Evolutionary conservation across 2,888 invertebrate genomes (phyloP).

Genomic region (Drosophila ezoana): DNA sequence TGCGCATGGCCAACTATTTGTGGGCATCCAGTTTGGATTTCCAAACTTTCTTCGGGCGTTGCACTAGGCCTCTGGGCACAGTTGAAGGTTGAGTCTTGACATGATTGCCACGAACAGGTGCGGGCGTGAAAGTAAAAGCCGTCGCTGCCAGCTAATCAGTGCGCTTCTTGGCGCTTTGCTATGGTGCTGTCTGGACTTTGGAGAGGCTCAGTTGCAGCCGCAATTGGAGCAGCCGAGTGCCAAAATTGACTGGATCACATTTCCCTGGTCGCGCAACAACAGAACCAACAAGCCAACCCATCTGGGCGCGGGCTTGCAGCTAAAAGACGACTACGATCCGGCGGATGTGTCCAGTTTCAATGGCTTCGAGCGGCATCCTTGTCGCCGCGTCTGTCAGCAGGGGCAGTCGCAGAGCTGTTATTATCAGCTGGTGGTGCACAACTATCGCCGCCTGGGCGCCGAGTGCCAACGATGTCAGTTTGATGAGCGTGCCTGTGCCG

Average conservation of each 20-base stretch:
- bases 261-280: slow-evolving; percentile 51
- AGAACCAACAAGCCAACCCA: slow-evolving; percentile 44
- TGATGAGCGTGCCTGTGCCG: slow-evolving; percentile 73
- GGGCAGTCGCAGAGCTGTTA: slow-evolving; percentile 78
- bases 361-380: slow-evolving; percentile 78
- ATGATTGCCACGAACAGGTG: slow-evolving; percentile 41
- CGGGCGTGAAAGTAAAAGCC: slow-evolving; percentile 59
- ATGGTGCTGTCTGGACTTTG: slow-evolving; percentile 5
- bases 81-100: slow-evolving; percentile 46
- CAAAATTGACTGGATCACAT: slow-evolving; percentile 54
- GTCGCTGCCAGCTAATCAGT: slow-evolving; percentile 6
- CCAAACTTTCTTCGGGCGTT: slow-evolving; percentile 68
- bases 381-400: slow-evolving; percentile 78
- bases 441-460: slow-evolving; percentile 79
- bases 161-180: slow-evolving; percentile 5
- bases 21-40: slow-evolving; percentile 34
- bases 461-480: slow-evolving; percentile 78
- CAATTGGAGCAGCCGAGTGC: not conserved
- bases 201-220: not conserved
- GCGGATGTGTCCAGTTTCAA: slow-evolving; percentile 58
- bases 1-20: slow-evolving; percentile 46
- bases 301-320: slow-evolving; percentile 3
- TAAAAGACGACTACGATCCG: slow-evolving; percentile 58
- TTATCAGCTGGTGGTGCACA: slow-evolving; percentile 81
- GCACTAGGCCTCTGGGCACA: slow-evolving; percentile 38